Conservation (phyloP, 1,140 invertebrate genomes). For the Lordiphosa clarofinis region DNA sequence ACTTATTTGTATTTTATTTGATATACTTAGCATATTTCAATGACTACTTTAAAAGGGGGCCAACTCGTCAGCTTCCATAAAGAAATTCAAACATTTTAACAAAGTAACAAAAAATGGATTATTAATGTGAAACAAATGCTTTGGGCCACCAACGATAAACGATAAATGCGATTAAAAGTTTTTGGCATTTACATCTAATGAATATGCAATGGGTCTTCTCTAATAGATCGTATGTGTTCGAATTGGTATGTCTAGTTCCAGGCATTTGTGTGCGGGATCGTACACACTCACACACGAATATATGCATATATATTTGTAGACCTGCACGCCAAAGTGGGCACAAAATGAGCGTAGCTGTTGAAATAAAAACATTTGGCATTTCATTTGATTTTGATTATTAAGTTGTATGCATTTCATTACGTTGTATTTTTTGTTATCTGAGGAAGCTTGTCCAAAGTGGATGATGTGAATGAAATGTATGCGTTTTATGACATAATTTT, state of each 20-base stretch:
- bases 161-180: conserved; percentile 68
- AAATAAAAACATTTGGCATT: conserved; percentile 77
- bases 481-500: conserved; percentile 41
- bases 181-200: conserved; percentile 70
- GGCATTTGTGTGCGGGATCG: conserved; percentile 53
- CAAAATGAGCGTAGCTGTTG: conserved; percentile 72
- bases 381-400: conserved; percentile 74
- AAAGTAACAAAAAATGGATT: conserved; percentile 63
- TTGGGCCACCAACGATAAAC: conserved; percentile 68
- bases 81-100: conserved; percentile 35
- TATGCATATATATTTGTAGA: conserved; percentile 23
- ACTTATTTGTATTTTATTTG: no score
- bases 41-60: conserved; percentile 21
- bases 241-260: no score
- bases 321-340: conserved; percentile 32
- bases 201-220: conserved; percentile 49
- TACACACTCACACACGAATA: conserved; percentile 34
- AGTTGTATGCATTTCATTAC: conserved; percentile 75
- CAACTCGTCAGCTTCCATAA: conserved; percentile 62
- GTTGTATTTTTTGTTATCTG: conserved; percentile 16
- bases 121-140: conserved; percentile 74
- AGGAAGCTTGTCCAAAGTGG: conserved; percentile 22
- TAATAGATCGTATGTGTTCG: not conserved
- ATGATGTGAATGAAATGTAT: conserved; percentile 57
- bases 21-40: conserved; percentile 29